Evolutionary conservation across 1,140 invertebrate genomes (phyloP), one percentile per base, ranked within the genome.

Genomic region (Drosophila pseudoananassae): DNA sequence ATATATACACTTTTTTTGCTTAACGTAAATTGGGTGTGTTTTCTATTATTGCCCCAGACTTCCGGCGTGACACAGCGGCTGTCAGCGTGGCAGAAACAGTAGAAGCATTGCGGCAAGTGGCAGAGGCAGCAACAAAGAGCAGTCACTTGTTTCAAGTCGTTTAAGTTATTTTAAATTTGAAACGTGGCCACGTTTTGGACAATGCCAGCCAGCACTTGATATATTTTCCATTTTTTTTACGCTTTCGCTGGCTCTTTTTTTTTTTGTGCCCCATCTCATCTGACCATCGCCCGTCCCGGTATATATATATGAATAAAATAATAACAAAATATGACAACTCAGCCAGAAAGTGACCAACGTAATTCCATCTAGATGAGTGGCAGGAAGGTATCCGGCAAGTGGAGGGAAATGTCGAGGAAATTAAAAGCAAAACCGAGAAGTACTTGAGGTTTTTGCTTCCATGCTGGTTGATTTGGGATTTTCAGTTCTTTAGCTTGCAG

Each of bases 1-100:
- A 8, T 33, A 17, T 38, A 14, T 53, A 15, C 7, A 27, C 17
- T 45, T 45, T 47, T 29, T 57, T 29, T 20, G 20, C 49, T 71
- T 49, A 60, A 78, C 69, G 60, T 64, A 85, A 87, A 85, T 85
- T 85, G 82, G 82, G 78, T 85, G 82, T 87, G 82, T 87, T 85
- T 84, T 82, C 83, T 85, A 85, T 85, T 85, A 87, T 85, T 87
- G 78, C 83, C 83, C 75, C 72, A 72, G 83, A 82, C 82, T 87
- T 85, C 81, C 81, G 81, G 81, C 81, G 69, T 84, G 77, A 84
- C 66, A 71, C 68, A 74, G 79, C 69, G 31, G 52, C 79, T 83
- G 74, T 78, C 79, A 82, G 63, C 74, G 43, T 63, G 57, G 43
- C 60, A 51, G 40, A 43, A 43, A 43, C n/a, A 17, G 9, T 14